Evolutionary conservation across 2,888 invertebrate species (phyloP).

Genomic region (Epirrhoe tristata): DNA sequence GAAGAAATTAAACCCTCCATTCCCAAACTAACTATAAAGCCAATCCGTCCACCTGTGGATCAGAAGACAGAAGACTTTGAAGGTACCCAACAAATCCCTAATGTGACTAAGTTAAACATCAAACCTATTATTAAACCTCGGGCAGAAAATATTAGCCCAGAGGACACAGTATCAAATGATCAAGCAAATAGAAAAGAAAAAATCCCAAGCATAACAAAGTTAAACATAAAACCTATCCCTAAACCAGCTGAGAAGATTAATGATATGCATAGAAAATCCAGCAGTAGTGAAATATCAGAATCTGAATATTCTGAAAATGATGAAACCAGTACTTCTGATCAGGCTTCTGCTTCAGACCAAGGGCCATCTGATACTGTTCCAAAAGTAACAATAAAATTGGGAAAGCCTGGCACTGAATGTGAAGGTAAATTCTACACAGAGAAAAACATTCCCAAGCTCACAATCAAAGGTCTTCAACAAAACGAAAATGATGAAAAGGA

Average conservation of each 20-base stretch:
- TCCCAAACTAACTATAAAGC: conserved; percentile 77
- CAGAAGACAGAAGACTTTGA: conserved; percentile 42
- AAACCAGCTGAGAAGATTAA: conserved; percentile 78
- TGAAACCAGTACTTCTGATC: conserved; percentile 79
- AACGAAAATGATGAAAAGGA: conserved; percentile 68
- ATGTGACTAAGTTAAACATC: conserved; percentile 69
- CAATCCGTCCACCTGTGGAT: conserved; percentile 60
- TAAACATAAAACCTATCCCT: conserved; percentile 81
- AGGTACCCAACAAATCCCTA: conserved; percentile 57
- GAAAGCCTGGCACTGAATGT: conserved; percentile 75
- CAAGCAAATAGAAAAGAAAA: conserved; percentile 59
- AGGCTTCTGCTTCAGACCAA: conserved; percentile 75
- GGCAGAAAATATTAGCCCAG: conserved; percentile 54
- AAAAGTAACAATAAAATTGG: conserved; percentile 80
- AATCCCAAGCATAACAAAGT: conserved; percentile 73
- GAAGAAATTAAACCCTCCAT: conserved; percentile 73
- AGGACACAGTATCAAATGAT: conserved; percentile 39
- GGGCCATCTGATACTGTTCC: conserved; percentile 70
- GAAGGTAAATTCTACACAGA: conserved; percentile 79
- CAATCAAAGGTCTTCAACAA: conserved; percentile 74
- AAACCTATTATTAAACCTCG: conserved; percentile 75
- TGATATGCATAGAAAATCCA: conserved; percentile 78
- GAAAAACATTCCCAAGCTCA: conserved; percentile 76
- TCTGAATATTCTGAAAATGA: conserved; percentile 84
- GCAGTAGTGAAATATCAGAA: conserved; percentile 83